Percentiles rank a stretch among this genome's conserved stretches.
phyloP scores from a whole-genome alignment of 2,113 vertebrate genomes.

The Sminthopsis crassicaudata region DNA sequence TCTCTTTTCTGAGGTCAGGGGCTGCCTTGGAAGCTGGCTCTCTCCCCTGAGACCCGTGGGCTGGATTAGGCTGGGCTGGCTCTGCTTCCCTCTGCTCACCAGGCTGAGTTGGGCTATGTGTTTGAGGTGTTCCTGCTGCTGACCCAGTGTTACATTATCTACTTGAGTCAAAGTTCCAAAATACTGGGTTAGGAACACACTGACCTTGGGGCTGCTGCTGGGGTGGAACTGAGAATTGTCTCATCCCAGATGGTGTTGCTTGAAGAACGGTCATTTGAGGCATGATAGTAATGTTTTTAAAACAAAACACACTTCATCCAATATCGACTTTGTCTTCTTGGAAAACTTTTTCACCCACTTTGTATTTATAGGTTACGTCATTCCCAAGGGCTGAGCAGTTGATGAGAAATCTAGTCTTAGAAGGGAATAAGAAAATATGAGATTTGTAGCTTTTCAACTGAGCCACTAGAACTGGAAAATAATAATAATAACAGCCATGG shows the following conservation, averaged over 20 bases:
- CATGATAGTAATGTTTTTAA: background rate
- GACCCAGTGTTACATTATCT: background rate
- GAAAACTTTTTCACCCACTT: background rate
- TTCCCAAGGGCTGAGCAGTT: background rate
- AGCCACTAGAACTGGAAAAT: background rate
- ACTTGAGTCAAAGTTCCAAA: background rate
- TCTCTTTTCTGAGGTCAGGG: background rate
- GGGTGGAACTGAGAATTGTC: background rate
- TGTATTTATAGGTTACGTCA: background rate
- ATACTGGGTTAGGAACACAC: background rate
- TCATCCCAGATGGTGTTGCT: slow-evolving; percentile 44
- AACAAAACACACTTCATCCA: background rate
- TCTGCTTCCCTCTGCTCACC: background rate
- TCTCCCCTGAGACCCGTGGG: background rate
- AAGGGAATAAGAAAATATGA: background rate
- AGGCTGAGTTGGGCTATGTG: background rate
- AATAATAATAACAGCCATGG: background rate
- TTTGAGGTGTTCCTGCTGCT: background rate
- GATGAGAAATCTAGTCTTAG: background rate
- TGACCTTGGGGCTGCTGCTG: background rate
- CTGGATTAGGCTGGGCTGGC: fast-evolving
- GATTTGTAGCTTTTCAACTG: background rate
- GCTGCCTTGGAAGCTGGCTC: background rate
- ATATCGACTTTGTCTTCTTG: background rate
- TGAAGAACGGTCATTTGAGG: background rate